Percentiles rank a stretch among this genome's conserved stretches.
Evolutionary conservation across 2,113 vertebrate genomes (phyloP).

Genomic region (Lasiurus cinereus): DNA sequence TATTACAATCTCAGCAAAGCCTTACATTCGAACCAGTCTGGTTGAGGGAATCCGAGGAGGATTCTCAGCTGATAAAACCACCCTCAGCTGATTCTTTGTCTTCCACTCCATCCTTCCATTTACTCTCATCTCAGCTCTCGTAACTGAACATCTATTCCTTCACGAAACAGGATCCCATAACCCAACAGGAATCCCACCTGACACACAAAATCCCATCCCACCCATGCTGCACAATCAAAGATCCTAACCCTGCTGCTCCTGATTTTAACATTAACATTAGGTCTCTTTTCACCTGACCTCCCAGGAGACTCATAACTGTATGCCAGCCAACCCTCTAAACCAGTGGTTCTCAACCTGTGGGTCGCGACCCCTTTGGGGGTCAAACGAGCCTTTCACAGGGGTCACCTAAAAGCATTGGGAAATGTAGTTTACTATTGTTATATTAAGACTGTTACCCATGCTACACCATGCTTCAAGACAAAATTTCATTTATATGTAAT

Average conservation of each 20-base stretch:
- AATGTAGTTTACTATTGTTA: too few relatives aligned
- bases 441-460: too few relatives aligned
- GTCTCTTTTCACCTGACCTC: conserved; percentile 43
- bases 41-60: background rate
- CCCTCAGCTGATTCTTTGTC: background rate
- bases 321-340: background rate
- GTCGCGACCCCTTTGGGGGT: too few relatives aligned
- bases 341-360: too few relatives aligned
- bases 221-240: background rate
- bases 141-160: background rate
- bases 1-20: background rate
- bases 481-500: too few relatives aligned
- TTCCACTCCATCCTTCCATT: background rate
- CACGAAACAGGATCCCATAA: background rate
- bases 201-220: background rate
- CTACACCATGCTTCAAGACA: too few relatives aligned
- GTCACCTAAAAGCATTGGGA: too few relatives aligned
- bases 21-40: background rate
- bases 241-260: background rate
- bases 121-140: background rate
- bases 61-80: background rate
- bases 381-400: too few relatives aligned
- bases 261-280: background rate
- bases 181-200: background rate
- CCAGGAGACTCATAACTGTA: conserved; percentile 42